Evolutionary conservation across 1,140 invertebrate genomes (phyloP), one percentile per base, ranked within the genome.

Genomic region (Drosophila prosaltans): DNA sequence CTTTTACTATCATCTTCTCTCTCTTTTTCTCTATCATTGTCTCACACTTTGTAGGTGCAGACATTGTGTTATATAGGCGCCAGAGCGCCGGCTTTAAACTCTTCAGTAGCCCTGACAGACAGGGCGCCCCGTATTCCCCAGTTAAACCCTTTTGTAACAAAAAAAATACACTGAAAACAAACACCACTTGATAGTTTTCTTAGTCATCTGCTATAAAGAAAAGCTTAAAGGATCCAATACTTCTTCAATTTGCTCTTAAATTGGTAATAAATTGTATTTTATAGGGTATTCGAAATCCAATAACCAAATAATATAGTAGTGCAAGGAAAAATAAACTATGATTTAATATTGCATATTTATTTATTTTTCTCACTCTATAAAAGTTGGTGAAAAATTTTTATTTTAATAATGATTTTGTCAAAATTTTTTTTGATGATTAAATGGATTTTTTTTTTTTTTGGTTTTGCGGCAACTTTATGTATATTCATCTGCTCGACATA

Each of bases 71-170:
- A 51, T 51, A 51, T 51, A 51, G 45, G 45, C 45, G 45, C 45
- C 45, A 51, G 21, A 51, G 45, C 45, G 21, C 45, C 45, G 45
- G 9, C 45, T 51, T 51, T 26, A 51, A 21, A 7, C 45, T 57
- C 72, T 74, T 70, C 76, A 77, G 80, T 89, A 83, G 84, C 84
- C 71, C 79, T 80, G 82, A 81, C 73, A 71, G 28, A 16, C 16
- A 16, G 77, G 78, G 6, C 45, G 16, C n/a, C 6, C 45, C 21
- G 32, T 36, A 36, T 51, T 3, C 39, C 39, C 39, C 10, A 8
- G 24, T 51, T 10, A 9, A 9, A 16, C 21, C 45, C 45, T 26
- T 26, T 48, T 36, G 32, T 36, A 6, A 4, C 28, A 30, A 4
- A 30, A n/a, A 58, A 48, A 36, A 0, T 76, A 65, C 73, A 75